phyloP scores from a whole-genome alignment of 2,888 invertebrate species.

The Mythimna vitellina region DNA sequence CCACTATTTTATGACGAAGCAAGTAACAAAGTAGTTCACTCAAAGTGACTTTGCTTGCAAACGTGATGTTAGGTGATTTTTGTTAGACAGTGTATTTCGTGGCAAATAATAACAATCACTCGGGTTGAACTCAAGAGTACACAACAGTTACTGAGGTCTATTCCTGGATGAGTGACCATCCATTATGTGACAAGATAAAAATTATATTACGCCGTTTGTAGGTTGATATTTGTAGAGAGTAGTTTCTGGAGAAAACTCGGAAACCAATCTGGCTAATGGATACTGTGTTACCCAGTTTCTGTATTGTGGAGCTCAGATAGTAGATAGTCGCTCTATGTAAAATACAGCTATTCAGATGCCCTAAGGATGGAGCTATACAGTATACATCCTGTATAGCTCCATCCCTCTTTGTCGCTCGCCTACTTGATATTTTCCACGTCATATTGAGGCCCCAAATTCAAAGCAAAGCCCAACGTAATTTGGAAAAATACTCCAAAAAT shows the following conservation, averaged over 20 bases:
- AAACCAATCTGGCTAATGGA: background rate
- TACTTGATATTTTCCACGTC: no score
- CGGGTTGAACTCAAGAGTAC: background rate
- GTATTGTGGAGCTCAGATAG: background rate
- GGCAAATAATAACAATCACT: no score
- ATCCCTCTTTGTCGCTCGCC: no score
- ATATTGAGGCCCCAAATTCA: background rate
- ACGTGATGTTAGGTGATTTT: background rate
- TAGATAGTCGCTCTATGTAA: background rate
- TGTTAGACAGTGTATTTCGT: background rate
- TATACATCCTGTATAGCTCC: no score
- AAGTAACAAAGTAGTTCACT: conserved; percentile 29
- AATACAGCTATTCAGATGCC: background rate
- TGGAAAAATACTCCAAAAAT: background rate
- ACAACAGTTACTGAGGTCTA: background rate
- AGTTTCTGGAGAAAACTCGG: background rate
- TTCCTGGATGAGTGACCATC: background rate
- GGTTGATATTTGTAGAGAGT: background rate
- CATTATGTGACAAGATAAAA: background rate
- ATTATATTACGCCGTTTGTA: no score
- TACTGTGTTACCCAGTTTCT: background rate
- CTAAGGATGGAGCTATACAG: no score
- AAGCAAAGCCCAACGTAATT: background rate
- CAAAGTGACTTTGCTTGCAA: conserved; percentile 7
- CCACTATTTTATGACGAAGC: conserved; percentile 29